Conservation (phyloP, 2,797 vertebrate species). For the Enoplosus armatus region DNA sequence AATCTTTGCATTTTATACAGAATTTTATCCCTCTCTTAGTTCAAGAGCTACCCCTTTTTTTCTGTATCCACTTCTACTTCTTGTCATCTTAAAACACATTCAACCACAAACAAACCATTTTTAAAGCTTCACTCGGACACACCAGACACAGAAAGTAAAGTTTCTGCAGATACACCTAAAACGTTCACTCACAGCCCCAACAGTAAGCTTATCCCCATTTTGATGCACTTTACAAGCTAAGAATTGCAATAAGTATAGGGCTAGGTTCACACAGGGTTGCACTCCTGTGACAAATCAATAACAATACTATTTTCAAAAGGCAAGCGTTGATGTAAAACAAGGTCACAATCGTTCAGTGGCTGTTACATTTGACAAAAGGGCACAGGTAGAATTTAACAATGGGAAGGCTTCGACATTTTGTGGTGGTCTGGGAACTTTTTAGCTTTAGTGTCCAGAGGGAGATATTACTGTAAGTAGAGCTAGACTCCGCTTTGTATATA, state of each 20-base stretch:
- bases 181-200: neutral
- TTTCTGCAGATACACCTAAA: neutral
- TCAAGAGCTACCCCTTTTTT: neutral
- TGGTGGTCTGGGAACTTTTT: neutral
- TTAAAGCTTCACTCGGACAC: neutral
- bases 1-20: slow-evolving; percentile 27
- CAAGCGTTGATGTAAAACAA: slow-evolving; percentile 22
- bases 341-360: neutral
- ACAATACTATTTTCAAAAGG: neutral
- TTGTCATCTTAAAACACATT: slow-evolving; percentile 11
- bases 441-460: neutral
- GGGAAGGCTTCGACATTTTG: neutral
- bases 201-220: neutral
- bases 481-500: neutral
- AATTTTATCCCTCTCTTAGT: slow-evolving; percentile 1
- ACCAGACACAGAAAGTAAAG: neutral
- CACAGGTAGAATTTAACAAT: slow-evolving; percentile 8
- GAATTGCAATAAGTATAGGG: neutral
- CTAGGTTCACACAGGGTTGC: neutral
- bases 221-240: neutral
- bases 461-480: neutral
- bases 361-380: neutral
- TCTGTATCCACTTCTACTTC: neutral
- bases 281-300: slow-evolving; percentile 25
- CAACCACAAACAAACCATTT: slow-evolving; percentile 13